Conservation (phyloP, 53 echinoderm and acorn worm genomes). For the Antedon mediterranea region DNA sequence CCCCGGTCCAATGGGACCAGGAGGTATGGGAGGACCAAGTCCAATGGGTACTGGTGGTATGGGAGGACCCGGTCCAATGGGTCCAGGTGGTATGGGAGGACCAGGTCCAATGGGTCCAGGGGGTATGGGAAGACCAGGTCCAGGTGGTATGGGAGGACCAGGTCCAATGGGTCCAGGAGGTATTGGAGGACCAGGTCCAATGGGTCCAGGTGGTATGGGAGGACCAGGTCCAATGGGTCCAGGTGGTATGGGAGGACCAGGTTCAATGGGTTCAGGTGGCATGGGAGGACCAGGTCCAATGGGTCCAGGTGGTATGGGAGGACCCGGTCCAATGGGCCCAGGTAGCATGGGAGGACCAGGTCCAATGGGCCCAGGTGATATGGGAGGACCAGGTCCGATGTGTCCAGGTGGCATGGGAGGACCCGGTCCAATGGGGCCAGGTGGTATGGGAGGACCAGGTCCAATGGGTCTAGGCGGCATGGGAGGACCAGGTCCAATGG, state of each 20-base stretch:
- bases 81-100: slow-evolving; percentile 16
- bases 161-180: neutral
- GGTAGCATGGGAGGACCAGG: slow-evolving; percentile 13
- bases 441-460: slow-evolving; percentile 10
- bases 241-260: slow-evolving; percentile 2
- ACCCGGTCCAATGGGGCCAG: neutral
- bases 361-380: slow-evolving; percentile 17
- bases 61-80: slow-evolving; percentile 16
- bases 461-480: neutral
- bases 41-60: slow-evolving; percentile 14
- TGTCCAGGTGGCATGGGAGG: neutral
- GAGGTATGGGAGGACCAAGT: slow-evolving; percentile 8
- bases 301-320: slow-evolving; percentile 14
- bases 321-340: slow-evolving; percentile 13
- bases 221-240: slow-evolving; percentile 1
- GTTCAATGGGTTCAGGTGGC: slow-evolving; percentile 13
- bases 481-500: slow-evolving; percentile 14
- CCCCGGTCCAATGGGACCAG: slow-evolving; percentile 14
- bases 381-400: slow-evolving; percentile 8
- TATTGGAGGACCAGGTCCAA: slow-evolving; percentile 5
- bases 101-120: slow-evolving; percentile 16
- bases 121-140: slow-evolving; percentile 8
- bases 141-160: slow-evolving; percentile 9
- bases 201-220: slow-evolving; percentile 12
- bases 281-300: slow-evolving; percentile 17